These are phyloP conservation scores for Chrysina gloriosa DNA, from an alignment of 2,888 invertebrate species.

Conservation along the genomic window DNA sequence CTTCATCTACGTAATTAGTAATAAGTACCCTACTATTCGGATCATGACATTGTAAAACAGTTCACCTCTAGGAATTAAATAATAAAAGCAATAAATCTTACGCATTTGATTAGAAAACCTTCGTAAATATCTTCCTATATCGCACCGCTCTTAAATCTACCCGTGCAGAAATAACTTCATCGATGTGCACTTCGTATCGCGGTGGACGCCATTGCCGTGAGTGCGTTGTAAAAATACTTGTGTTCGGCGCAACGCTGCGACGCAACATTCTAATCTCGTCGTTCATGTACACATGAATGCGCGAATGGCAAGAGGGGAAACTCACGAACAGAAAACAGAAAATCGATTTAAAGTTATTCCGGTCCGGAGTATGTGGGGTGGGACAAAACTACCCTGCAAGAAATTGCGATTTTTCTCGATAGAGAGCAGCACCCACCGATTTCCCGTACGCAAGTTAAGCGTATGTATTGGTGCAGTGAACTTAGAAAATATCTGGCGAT, in stretches of 20 bases:
- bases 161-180: conserved; percentile 20
- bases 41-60: too few species aligned
- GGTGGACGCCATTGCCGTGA: conserved; percentile 36
- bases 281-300: conserved; percentile 41
- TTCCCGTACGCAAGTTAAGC: conserved; percentile 2
- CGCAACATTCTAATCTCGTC: conserved; percentile 38
- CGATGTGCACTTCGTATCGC: conserved; percentile 27
- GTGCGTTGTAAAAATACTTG: conserved; percentile 32
- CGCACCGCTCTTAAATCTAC: conserved; percentile 12
- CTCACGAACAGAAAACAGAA: conserved; percentile 46
- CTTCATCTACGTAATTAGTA: too few species aligned
- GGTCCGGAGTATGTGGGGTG: conserved; percentile 39
- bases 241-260: conserved; percentile 38
- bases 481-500: not conserved
- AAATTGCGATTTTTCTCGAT: conserved; percentile 34
- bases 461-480: not conserved
- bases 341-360: conserved; percentile 54
- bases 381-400: conserved; percentile 28
- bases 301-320: conserved; percentile 43
- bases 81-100: conserved; percentile 19
- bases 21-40: too few species aligned
- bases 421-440: conserved; percentile 32
- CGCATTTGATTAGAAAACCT: not conserved
- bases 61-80: too few species aligned
- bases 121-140: not conserved